phyloP scores from a whole-genome alignment of 2,797 vertebrate species.

The Sebastiscus tertius region DNA sequence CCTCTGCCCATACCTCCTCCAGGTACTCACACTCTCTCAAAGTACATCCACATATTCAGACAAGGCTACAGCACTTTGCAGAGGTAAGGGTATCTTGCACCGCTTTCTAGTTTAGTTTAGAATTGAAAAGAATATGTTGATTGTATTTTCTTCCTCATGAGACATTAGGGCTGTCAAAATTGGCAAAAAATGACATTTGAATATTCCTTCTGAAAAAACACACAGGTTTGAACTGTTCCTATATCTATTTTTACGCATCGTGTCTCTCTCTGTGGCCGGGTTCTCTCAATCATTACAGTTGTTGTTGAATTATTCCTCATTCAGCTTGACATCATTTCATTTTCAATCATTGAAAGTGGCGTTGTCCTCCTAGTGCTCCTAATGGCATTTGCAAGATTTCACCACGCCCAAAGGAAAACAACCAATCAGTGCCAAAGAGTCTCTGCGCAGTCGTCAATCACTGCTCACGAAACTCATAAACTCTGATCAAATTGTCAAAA shows the following conservation, averaged over 20 bases:
- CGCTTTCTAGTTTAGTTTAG: not conserved
- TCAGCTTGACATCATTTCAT: too few species aligned
- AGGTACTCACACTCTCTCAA: constrained; percentile 66
- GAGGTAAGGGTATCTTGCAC: not conserved
- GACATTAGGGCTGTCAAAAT: too few species aligned
- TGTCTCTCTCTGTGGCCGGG: not conserved
- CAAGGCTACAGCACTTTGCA: not conserved
- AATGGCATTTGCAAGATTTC: too few species aligned
- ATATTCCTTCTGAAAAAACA: not conserved
- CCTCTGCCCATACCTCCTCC: constrained; percentile 69
- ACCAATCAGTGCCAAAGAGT: too few species aligned
- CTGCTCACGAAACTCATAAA: not conserved
- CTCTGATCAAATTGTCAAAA: not conserved
- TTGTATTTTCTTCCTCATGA: too few species aligned
- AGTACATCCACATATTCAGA: not conserved
- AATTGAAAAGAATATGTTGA: not conserved
- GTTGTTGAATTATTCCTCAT: too few species aligned
- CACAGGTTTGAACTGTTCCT: not conserved
- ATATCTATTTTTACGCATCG: not conserved
- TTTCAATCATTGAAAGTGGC: too few species aligned
- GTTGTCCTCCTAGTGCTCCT: too few species aligned
- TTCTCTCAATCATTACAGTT: not conserved
- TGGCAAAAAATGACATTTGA: not conserved
- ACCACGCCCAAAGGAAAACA: too few species aligned
- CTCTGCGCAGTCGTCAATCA: not conserved